Conservation (phyloP, 2,888 invertebrate genomes). For the Meteorus cinctellus region DNA sequence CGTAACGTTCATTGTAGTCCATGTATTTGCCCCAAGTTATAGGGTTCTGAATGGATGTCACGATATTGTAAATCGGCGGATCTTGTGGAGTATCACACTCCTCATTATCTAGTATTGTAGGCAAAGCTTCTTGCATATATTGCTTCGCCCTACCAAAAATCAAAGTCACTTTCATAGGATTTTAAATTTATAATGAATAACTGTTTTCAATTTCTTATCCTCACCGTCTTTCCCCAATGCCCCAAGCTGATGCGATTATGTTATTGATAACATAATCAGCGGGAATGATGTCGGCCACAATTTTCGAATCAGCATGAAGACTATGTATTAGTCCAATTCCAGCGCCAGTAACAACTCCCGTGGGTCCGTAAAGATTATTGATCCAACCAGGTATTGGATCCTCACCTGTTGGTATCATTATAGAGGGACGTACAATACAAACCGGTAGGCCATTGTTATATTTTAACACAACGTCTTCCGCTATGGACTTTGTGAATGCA, state of each 20-base stretch:
- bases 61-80: slow-evolving; percentile 87
- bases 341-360: slow-evolving; percentile 75
- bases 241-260: slow-evolving; percentile 78
- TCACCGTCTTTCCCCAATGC: slow-evolving; percentile 57
- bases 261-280: slow-evolving; percentile 80
- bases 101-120: slow-evolving; percentile 21
- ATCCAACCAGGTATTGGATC: slow-evolving; percentile 79
- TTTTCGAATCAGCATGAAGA: slow-evolving; percentile 75
- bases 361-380: slow-evolving; percentile 82
- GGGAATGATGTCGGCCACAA: slow-evolving; percentile 81
- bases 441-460: slow-evolving; percentile 77
- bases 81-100: slow-evolving; percentile 61
- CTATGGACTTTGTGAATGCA: slow-evolving; percentile 82
- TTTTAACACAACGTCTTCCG: slow-evolving; percentile 78
- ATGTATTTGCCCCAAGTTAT: slow-evolving; percentile 84
- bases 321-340: slow-evolving; percentile 79
- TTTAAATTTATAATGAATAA: background rate
- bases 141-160: background rate
- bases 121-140: slow-evolving; percentile 8
- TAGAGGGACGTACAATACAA: slow-evolving; percentile 82
- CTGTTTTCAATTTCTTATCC: background rate
- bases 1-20: slow-evolving; percentile 75
- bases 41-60: slow-evolving; percentile 88
- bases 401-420: slow-evolving; percentile 72
- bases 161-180: background rate